Percentiles rank a stretch among this genome's conserved stretches.
phyloP scores from a whole-genome alignment of 2,797 vertebrate genomes.

The Uromys caudimaculatus region DNA sequence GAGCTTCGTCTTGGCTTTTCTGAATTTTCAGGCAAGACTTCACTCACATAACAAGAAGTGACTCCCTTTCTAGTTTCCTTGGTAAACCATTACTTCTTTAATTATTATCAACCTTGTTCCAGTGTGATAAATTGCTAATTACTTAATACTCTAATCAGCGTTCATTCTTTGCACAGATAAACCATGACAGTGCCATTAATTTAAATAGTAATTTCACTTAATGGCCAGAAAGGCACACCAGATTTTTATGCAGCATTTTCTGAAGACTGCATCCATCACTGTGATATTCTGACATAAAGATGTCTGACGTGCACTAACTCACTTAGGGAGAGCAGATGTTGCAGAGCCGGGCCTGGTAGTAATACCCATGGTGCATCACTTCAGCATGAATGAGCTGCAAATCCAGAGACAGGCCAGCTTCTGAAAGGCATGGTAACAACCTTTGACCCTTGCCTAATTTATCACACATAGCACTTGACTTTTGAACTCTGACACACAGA shows the following conservation, averaged over 20 bases:
- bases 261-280: slow-evolving; percentile 98
- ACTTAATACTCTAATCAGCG: slow-evolving; percentile 99
- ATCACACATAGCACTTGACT: slow-evolving; percentile 90
- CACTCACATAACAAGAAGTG: slow-evolving; percentile 93
- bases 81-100: slow-evolving; percentile 96
- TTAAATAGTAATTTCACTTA: slow-evolving; percentile 99
- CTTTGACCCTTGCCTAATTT: slow-evolving; percentile 89
- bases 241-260: slow-evolving; percentile 96
- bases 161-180: slow-evolving; percentile 97
- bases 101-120: slow-evolving; percentile 98
- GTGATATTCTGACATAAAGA: slow-evolving; percentile 99
- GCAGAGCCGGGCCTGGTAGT: slow-evolving; percentile 95
- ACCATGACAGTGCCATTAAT: slow-evolving; percentile 97
- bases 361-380: slow-evolving; percentile 99
- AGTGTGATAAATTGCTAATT: slow-evolving; percentile 99
- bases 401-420: slow-evolving; percentile 96
- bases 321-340: slow-evolving; percentile 99
- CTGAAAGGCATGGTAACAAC: slow-evolving; percentile 90
- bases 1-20: slow-evolving; percentile 86
- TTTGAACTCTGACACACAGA: slow-evolving; percentile 88
- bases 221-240: slow-evolving; percentile 96
- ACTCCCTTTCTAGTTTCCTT: slow-evolving; percentile 96
- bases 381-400: slow-evolving; percentile 99
- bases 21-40: slow-evolving; percentile 90
- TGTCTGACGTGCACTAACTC: slow-evolving; percentile 99